Evolutionary conservation across 2,888 invertebrate species (phyloP).

Genomic region (Phaedon cochleariae): DNA sequence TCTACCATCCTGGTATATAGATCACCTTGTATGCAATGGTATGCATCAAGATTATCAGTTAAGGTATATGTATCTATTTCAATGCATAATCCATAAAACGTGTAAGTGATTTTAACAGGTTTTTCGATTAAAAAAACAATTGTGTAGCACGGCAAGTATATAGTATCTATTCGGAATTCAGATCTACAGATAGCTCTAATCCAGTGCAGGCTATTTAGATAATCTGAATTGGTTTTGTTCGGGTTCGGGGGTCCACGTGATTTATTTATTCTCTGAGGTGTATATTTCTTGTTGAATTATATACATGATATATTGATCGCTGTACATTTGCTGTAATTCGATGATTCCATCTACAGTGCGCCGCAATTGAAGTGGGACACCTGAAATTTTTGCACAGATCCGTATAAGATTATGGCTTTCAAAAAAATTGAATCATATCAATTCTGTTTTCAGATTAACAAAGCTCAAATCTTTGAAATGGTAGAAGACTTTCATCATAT

Average conservation of each 20-base stretch:
- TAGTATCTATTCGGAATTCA: slow-evolving; percentile 24
- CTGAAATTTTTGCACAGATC: too few species aligned
- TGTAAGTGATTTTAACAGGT: slow-evolving; percentile 24
- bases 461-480: too few species aligned
- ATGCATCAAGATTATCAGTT: neutral
- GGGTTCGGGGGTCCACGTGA: neutral
- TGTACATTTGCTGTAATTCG: too few species aligned
- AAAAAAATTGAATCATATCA: too few species aligned
- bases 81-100: slow-evolving; percentile 12
- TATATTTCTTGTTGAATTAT: neutral
- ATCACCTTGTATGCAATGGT: neutral
- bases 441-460: too few species aligned
- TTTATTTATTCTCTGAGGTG: neutral
- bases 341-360: too few species aligned
- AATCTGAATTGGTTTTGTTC: slow-evolving; percentile 19
- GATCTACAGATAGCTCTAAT: slow-evolving; percentile 25
- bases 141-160: slow-evolving; percentile 19
- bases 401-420: too few species aligned
- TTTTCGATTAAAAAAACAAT: slow-evolving; percentile 20
- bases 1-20: neutral
- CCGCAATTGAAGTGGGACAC: too few species aligned
- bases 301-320: too few species aligned
- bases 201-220: slow-evolving; percentile 18
- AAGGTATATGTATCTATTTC: slow-evolving; percentile 12
- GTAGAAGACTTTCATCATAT: too few species aligned